Evolutionary conservation across 2,113 vertebrate genomes (phyloP).

Genomic region (Pachypanchax playfairii): DNA sequence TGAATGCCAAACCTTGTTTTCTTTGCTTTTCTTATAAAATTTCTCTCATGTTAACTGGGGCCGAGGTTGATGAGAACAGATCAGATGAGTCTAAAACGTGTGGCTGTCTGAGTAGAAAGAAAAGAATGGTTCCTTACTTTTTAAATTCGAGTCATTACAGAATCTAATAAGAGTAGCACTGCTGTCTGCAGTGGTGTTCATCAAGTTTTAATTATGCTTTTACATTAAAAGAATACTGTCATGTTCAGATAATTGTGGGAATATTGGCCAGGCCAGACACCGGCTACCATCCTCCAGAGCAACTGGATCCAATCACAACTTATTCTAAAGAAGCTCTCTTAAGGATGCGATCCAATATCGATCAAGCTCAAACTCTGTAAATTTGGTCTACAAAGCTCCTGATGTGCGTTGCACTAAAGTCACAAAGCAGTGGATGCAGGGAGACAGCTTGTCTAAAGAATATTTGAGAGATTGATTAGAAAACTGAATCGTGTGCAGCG

Average conservation of each 20-base stretch:
- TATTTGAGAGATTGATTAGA: too few species aligned
- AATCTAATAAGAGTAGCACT: constrained; percentile 7
- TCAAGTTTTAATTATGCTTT: not conserved
- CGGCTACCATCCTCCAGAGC: not conserved
- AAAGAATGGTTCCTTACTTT: constrained; percentile 21
- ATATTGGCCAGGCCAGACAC: not conserved
- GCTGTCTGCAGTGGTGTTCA: constrained; percentile 3
- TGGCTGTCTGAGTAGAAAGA: not conserved
- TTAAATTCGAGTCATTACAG: constrained; percentile 10
- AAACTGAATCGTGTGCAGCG: too few species aligned
- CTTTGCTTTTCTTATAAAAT: not conserved
- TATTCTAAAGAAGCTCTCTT: not conserved
- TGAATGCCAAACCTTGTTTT: not conserved
- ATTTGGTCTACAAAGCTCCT: not conserved
- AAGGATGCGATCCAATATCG: not conserved
- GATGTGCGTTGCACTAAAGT: too few species aligned
- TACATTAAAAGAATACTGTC: not conserved
- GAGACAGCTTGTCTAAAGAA: too few species aligned
- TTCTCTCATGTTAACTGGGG: not conserved
- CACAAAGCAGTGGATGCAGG: too few species aligned
- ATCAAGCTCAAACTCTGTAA: not conserved
- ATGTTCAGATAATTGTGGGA: not conserved
- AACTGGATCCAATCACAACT: not conserved
- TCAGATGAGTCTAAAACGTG: constrained; percentile 16
- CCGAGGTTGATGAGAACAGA: constrained; percentile 3